Evolutionary conservation across 2,888 invertebrate species (phyloP).

Genomic region (Sacculina carcini): DNA sequence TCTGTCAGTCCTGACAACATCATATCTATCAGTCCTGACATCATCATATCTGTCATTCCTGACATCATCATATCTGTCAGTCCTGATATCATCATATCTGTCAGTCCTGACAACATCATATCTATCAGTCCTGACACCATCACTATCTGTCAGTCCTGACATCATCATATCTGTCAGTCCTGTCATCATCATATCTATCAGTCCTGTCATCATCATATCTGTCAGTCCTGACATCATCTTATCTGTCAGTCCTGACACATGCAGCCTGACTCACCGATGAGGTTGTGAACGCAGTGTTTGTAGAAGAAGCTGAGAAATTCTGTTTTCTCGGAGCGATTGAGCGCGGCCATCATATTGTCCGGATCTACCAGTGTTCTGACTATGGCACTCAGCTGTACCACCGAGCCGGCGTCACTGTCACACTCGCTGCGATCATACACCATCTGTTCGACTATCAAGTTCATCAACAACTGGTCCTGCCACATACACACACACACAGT

Average conservation of each 20-base stretch:
- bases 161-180: too few relatives aligned
- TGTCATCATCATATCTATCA: too few relatives aligned
- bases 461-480: slow-evolving; percentile 61
- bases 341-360: slow-evolving; percentile 83
- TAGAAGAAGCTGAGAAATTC: slow-evolving; percentile 98
- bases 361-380: slow-evolving; percentile 78
- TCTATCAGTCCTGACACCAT: too few relatives aligned
- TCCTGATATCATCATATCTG: too few relatives aligned
- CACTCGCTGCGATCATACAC: slow-evolving; percentile 61
- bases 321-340: slow-evolving; percentile 84
- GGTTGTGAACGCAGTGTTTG: slow-evolving; percentile 84
- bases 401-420: slow-evolving; percentile 90
- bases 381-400: slow-evolving; percentile 87
- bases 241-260: too few relatives aligned
- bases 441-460: slow-evolving; percentile 96
- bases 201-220: too few relatives aligned
- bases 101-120: too few relatives aligned
- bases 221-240: background rate
- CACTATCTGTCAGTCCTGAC: too few relatives aligned
- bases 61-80: too few relatives aligned
- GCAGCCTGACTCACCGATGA: slow-evolving; percentile 51
- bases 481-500: background rate
- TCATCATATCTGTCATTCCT: too few relatives aligned
- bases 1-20: too few relatives aligned
- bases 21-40: too few relatives aligned